A percentile compares a stretch with the other conserved stretches of the same genome.
Conservation (phyloP, 2,113 vertebrate genomes). For the Prochilodus magdalenae region DNA sequence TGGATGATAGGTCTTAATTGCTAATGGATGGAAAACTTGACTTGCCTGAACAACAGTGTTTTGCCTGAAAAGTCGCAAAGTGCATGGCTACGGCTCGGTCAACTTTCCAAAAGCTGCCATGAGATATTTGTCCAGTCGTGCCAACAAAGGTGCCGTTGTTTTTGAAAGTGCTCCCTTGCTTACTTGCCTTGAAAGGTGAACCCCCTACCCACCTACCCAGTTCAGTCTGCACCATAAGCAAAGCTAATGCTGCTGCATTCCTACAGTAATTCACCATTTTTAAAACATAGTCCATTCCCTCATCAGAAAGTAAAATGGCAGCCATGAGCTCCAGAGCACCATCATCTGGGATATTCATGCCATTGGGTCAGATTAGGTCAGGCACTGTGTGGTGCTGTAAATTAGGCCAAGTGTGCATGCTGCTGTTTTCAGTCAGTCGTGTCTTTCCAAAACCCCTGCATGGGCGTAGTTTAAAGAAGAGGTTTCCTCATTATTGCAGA, state of each 20-base stretch:
- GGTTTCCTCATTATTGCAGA: too few relatives aligned
- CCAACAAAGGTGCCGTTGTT: constrained; percentile 39
- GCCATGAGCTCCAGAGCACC: constrained; percentile 6
- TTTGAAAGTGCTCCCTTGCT: neutral
- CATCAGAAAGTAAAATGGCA: constrained; percentile 25
- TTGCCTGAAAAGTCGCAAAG: neutral
- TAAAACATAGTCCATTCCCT: constrained; percentile 35
- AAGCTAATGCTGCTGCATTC: neutral
- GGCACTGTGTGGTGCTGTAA: constrained; percentile 8
- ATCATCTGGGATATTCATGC: constrained; percentile 32
- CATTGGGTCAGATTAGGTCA: constrained; percentile 34
- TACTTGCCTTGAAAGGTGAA: neutral
- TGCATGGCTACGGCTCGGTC: neutral
- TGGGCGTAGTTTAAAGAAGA: too few relatives aligned
- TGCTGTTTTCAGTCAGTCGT: constrained; percentile 38
- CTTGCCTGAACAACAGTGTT: constrained; percentile 4
- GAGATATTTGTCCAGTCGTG: neutral
- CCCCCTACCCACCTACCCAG: neutral
- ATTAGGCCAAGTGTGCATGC: constrained; percentile 35
- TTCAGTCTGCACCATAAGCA: neutral
- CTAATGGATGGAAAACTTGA: constrained; percentile 27
- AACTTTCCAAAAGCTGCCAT: neutral
- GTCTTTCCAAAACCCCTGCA: constrained; percentile 18
- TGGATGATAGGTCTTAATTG: constrained; percentile 30
- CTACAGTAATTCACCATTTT: constrained; percentile 21